phyloP scores from a whole-genome alignment of 2,113 vertebrate species.

The Istiophorus platypterus region DNA sequence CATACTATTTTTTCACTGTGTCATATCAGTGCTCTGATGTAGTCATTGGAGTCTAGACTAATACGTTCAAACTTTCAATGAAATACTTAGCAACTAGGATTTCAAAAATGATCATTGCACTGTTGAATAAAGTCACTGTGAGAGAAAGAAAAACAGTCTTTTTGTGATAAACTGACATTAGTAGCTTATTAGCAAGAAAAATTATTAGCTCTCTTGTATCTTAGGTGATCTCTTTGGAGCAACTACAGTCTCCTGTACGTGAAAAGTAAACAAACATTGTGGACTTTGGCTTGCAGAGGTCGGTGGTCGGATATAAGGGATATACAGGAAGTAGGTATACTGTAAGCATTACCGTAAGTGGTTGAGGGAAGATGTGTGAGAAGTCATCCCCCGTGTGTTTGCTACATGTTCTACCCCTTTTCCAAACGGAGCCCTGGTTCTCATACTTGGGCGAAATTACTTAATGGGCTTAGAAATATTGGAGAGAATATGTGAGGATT shows the following conservation, averaged over 20 bases:
- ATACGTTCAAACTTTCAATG: constrained; percentile 44
- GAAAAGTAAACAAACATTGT: constrained; percentile 68
- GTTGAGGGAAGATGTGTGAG: constrained; percentile 26
- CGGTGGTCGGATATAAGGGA: constrained; percentile 47
- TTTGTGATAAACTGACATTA: constrained; percentile 26
- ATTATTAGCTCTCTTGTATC: constrained; percentile 39
- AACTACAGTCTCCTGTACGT: constrained; percentile 30
- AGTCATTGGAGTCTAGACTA: constrained; percentile 25
- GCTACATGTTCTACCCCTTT: constrained; percentile 74
- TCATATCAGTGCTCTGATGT: constrained; percentile 33
- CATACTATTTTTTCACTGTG: constrained; percentile 37
- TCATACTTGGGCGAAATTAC: constrained; percentile 28
- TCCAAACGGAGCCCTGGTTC: constrained; percentile 48
- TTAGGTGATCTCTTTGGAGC: constrained; percentile 53
- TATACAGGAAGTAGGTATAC: constrained; percentile 49
- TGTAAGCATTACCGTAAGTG: constrained; percentile 49
- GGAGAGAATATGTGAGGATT: neutral
- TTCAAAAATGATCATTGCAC: constrained; percentile 17
- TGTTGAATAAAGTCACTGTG: constrained; percentile 31
- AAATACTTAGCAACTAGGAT: constrained; percentile 37
- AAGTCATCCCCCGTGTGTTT: constrained; percentile 41
- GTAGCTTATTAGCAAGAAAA: constrained; percentile 49
- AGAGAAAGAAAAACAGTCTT: constrained; percentile 2
- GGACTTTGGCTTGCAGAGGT: constrained; percentile 83
- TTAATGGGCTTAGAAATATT: neutral